Percentiles rank a stretch among this genome's conserved stretches.
phyloP scores from a whole-genome alignment of 2,888 invertebrate species.

The Hypsopygia costalis region DNA sequence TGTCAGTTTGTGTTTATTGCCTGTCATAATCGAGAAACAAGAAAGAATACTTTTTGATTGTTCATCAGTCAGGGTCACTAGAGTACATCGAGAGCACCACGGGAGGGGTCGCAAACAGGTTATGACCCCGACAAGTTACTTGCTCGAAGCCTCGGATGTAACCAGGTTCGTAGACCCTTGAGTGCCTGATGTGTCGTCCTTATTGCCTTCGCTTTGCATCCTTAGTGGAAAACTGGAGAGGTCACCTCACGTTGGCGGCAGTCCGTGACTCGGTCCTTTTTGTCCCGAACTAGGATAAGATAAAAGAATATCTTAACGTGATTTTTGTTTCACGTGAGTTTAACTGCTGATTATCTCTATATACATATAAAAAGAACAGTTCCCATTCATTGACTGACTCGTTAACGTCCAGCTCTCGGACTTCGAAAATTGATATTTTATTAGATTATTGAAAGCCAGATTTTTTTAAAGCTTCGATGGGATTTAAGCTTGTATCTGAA shows the following conservation, averaged over 20 bases:
- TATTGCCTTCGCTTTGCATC: conserved; percentile 19
- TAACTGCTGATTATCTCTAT: neutral
- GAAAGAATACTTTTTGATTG: conserved; percentile 39
- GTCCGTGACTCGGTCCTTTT: conserved; percentile 54
- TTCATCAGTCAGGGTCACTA: conserved; percentile 59
- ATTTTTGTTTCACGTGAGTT: conserved; percentile 42
- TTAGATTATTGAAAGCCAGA: too few species aligned
- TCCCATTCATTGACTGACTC: too few species aligned
- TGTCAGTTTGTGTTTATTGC: neutral
- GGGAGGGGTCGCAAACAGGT: conserved; percentile 79
- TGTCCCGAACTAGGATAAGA: conserved; percentile 72
- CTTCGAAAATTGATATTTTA: too few species aligned
- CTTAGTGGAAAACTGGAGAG: conserved; percentile 27
- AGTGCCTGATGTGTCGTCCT: conserved; percentile 34
- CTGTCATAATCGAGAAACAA: conserved; percentile 1
- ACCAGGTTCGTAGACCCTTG: conserved; percentile 52
- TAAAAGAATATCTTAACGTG: conserved; percentile 64
- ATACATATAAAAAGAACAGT: too few species aligned
- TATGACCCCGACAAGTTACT: conserved; percentile 80
- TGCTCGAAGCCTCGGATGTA: conserved; percentile 64
- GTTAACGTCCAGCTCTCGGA: too few species aligned
- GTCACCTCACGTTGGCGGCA: conserved; percentile 38
- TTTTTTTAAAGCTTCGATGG: too few species aligned
- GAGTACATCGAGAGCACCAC: conserved; percentile 58
- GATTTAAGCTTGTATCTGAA: too few species aligned